phyloP scores from a whole-genome alignment of 2,888 invertebrate species.

The Falcaria lacertinaria region DNA sequence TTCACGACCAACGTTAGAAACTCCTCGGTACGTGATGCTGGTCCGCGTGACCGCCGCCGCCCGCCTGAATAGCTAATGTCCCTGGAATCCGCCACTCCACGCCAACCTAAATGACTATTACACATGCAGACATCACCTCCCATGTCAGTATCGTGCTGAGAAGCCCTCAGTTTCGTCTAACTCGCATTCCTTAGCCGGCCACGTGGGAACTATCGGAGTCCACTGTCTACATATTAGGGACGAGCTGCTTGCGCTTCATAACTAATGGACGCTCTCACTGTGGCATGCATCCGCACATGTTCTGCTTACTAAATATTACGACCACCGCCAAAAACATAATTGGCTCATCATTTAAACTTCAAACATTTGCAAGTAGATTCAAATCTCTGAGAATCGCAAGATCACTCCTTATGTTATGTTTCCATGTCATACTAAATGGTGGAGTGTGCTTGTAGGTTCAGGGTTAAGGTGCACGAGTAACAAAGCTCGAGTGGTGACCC shows the following conservation, averaged over 20 bases:
- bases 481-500: not conserved
- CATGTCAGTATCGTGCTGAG: conserved; percentile 2
- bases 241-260: not conserved
- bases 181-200: not conserved
- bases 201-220: not conserved
- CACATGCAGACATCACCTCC: not conserved
- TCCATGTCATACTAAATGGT: no score
- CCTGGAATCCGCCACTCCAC: not conserved
- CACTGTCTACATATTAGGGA: not conserved
- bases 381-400: no score
- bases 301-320: no score
- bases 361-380: no score
- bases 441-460: not conserved
- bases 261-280: not conserved
- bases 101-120: not conserved
- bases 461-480: not conserved
- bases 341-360: no score
- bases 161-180: not conserved
- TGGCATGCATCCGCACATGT: no score
- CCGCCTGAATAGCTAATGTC: not conserved
- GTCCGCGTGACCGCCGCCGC: not conserved
- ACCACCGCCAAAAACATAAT: no score
- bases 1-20: conserved; percentile 29
- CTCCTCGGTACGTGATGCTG: conserved; percentile 28
- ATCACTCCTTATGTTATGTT: no score